Percentiles rank a stretch among this genome's conserved stretches.
Conservation (phyloP, 2,113 vertebrate species). For the Ancistrus triradiatus region DNA sequence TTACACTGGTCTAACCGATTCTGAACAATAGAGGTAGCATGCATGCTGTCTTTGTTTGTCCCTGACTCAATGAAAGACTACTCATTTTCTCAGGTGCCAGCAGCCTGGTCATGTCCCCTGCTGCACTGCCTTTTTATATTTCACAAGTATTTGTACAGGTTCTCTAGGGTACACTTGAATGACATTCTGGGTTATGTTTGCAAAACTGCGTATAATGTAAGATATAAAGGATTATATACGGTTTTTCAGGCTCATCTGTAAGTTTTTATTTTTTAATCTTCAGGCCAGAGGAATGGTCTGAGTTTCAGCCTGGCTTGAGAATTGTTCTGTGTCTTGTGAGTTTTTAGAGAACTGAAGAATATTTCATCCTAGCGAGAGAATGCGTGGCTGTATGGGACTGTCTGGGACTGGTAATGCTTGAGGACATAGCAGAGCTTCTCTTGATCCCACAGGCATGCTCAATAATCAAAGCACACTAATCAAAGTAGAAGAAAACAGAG, state of each 20-base stretch:
- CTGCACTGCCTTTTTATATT: too few species aligned
- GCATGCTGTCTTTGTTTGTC: not conserved
- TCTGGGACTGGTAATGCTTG: constrained; percentile 16
- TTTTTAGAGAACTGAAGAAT: too few species aligned
- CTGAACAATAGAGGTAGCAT: constrained; percentile 6
- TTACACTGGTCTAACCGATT: constrained; percentile 2
- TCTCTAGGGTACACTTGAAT: too few species aligned
- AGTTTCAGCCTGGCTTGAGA: constrained; percentile 1
- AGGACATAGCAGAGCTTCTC: constrained; percentile 26
- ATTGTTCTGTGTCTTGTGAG: too few species aligned
- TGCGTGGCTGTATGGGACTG: too few species aligned
- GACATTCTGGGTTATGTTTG: too few species aligned
- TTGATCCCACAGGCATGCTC: constrained; percentile 22
- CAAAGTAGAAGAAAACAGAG: constrained; percentile 29
- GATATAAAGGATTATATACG: too few species aligned
- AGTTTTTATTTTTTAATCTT: not conserved
- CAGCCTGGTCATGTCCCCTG: too few species aligned
- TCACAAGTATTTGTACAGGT: too few species aligned
- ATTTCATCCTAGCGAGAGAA: too few species aligned
- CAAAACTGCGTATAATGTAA: too few species aligned
- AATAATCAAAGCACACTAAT: constrained; percentile 41
- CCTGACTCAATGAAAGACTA: not conserved
- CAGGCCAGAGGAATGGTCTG: not conserved
- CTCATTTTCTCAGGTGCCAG: constrained; percentile 16
- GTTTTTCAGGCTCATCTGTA: too few species aligned